Conservation (phyloP, 2,113 vertebrate species). For the Myocastor coypus region DNA sequence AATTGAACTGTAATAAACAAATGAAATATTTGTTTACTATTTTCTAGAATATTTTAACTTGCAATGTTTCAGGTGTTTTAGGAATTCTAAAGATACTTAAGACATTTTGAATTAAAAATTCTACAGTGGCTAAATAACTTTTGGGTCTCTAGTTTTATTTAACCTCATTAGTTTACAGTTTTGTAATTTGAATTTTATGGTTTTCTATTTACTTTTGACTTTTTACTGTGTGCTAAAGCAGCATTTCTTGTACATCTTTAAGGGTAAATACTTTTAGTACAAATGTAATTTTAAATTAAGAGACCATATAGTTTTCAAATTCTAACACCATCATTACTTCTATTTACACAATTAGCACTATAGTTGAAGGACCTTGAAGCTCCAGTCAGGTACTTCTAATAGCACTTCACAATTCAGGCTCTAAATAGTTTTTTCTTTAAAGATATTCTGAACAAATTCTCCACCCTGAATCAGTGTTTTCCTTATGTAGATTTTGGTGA, state of each 20-base stretch:
- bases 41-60: conserved; percentile 5
- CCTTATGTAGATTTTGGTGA: conserved; percentile 29
- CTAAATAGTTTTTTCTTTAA: conserved; percentile 52
- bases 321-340: conserved; percentile 22
- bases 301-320: conserved; percentile 61
- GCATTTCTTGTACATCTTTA: conserved; percentile 43
- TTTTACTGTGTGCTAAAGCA: conserved; percentile 41
- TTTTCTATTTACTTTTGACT: conserved; percentile 58
- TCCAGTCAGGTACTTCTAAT: conserved; percentile 46
- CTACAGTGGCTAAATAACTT: conserved; percentile 39
- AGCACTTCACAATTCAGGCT: not conserved
- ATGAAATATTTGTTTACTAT: conserved; percentile 54
- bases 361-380: conserved; percentile 16
- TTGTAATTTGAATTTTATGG: conserved; percentile 51
- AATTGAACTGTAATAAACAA: conserved; percentile 50
- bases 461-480: conserved; percentile 16
- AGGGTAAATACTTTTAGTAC: conserved; percentile 38
- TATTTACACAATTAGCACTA: conserved; percentile 38
- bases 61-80: conserved; percentile 42
- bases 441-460: conserved; percentile 53
- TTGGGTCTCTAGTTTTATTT: conserved; percentile 15
- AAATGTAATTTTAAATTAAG: conserved; percentile 66
- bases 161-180: conserved; percentile 48
- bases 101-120: conserved; percentile 62
- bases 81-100: conserved; percentile 23